Conservation (phyloP, 2,113 vertebrate species). For the Alouatta palliata region DNA sequence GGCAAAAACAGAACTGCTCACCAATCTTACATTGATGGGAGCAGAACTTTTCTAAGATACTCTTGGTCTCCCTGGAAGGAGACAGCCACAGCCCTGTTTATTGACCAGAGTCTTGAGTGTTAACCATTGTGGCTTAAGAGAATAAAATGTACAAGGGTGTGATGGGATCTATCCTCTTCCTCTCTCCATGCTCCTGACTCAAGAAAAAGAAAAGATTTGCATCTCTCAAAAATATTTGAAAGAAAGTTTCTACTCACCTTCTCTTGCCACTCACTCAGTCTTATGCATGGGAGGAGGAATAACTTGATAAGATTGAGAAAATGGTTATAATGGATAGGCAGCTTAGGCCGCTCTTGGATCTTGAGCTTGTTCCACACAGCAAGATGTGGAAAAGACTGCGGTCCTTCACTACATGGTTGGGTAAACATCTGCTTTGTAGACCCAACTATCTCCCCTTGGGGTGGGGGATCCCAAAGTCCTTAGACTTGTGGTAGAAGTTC, state of each 20-base stretch:
- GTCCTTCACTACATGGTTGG: neutral
- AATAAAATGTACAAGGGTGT: neutral
- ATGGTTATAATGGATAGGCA: neutral
- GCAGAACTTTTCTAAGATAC: neutral
- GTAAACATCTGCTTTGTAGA: neutral
- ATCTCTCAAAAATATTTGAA: neutral
- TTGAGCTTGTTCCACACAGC: neutral
- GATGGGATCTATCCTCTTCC: neutral
- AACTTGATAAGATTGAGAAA: neutral
- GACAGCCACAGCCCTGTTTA: neutral
- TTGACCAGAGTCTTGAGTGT: neutral
- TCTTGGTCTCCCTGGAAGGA: neutral
- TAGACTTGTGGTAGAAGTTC: neutral
- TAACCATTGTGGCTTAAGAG: neutral
- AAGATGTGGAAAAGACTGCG: neutral
- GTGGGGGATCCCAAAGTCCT: neutral
- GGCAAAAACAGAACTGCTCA: neutral
- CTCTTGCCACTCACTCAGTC: neutral
- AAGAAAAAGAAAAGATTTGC: neutral
- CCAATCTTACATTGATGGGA: neutral
- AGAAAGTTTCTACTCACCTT: neutral
- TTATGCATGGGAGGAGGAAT: neutral
- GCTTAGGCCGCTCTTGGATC: neutral
- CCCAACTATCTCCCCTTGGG: neutral
- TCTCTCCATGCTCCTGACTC: constrained; percentile 15